phyloP scores from a whole-genome alignment of 2,888 invertebrate species.

The Drosophila rubida region DNA sequence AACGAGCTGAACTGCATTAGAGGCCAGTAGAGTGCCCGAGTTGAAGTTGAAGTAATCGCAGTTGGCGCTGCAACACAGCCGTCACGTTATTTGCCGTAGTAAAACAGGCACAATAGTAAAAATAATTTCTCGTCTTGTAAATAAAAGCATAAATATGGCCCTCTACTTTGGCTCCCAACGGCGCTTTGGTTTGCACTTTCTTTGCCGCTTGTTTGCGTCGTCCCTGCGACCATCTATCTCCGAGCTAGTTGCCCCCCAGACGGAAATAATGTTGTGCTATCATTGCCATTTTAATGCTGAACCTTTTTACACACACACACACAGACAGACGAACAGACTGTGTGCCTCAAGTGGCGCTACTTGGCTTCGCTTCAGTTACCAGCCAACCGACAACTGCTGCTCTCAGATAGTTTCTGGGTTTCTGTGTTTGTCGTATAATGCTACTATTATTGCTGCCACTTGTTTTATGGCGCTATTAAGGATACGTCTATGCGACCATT shows the following conservation, averaged over 20 bases:
- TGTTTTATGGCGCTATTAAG: constrained; percentile 70
- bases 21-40: constrained; percentile 27
- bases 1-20: constrained; percentile 43
- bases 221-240: constrained; percentile 16
- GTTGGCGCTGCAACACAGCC: constrained; percentile 9
- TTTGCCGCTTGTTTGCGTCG: constrained; percentile 2
- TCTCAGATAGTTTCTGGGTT: constrained; percentile 16
- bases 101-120: constrained; percentile 52
- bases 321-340: background rate
- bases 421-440: constrained; percentile 28
- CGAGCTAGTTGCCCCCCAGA: constrained; percentile 64
- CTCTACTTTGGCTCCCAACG: constrained; percentile 20
- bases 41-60: constrained; percentile 1
- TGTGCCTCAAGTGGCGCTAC: constrained; percentile 33
- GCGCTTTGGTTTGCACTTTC: constrained; percentile 39
- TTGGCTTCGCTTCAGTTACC: constrained; percentile 30
- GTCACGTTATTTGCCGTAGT: constrained; percentile 53
- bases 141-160: constrained; percentile 66
- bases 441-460: constrained; percentile 48
- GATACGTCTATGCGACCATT: constrained; percentile 47
- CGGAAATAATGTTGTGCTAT: constrained; percentile 69
- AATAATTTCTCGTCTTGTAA: constrained; percentile 60
- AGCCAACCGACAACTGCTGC: constrained; percentile 15
- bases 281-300: constrained; percentile 55
- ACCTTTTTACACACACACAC: constrained; percentile 19